Evolutionary conservation across 2,797 vertebrate genomes (phyloP), one percentile per base, ranked within the genome.

Genomic region (Gymnocypris eckloni): DNA sequence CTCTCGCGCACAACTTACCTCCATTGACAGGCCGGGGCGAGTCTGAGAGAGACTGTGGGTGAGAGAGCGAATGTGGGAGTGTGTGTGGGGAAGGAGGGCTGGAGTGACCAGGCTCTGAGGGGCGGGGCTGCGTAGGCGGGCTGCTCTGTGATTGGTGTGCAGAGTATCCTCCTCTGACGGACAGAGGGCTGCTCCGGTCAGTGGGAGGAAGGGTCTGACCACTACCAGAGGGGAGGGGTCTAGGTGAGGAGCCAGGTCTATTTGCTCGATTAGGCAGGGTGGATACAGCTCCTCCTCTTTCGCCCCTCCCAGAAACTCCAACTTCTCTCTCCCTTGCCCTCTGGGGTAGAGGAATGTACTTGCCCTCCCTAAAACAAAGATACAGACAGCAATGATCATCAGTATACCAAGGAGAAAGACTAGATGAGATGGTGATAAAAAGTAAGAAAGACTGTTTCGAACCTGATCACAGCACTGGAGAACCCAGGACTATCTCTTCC

Each of bases 291-390:
- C 85, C 86, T 0, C 88, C 86, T 25, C 89, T 73, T 37, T 88
- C 89, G 10, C 84, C 87, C 20, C 92, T 89, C 15, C 89, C 88
- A 0, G 92, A 87, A 41, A 82, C 84, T 86, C 94, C 95, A 86
- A 97, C 94, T 20, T 95, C 93, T 41, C 94, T 92, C 87, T 98
- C 97, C 81, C 97, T 94, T 88, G 97, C 96, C n/a, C 97, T 95
- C 4, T 98, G 97, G 82, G 97, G 97, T 89, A 98, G 90, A 81
- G 97, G 97, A 90, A 97, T 96, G 90, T 98, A 98, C 85, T 97
- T 97, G 56, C 96, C 96, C 54, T 98, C 97, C 91, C 97, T 98
- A 86, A 39, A 81, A 64, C 25, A 79, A 59, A 83, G n/a, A 56
- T 3, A 39, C 41, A 83, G 33, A 72, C 15, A 79, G 22, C 6